Conservation (phyloP, 2,113 vertebrate species). For the Chlorodrepanis virens region DNA sequence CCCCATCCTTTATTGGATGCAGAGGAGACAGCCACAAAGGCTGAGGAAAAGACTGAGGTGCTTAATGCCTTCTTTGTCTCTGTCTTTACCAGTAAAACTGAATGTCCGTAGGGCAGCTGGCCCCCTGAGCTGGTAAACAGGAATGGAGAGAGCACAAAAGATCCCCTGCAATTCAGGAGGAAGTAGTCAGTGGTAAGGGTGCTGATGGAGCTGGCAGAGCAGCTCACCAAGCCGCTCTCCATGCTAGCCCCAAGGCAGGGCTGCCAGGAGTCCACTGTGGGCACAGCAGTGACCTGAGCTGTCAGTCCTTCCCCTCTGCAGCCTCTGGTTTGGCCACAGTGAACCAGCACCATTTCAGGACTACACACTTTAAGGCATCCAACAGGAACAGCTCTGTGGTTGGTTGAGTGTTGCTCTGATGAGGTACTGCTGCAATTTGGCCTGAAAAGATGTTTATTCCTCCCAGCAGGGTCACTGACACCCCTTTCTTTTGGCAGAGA, state of each 20-base stretch:
- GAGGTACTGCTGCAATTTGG: neutral
- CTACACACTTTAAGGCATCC: neutral
- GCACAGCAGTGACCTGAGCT: neutral
- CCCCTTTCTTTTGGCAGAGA: neutral
- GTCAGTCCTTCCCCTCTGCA: neutral
- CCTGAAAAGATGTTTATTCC: neutral
- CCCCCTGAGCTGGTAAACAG: neutral
- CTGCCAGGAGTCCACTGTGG: neutral
- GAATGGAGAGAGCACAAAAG: neutral
- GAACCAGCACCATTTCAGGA: fast-evolving
- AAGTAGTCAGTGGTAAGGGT: neutral
- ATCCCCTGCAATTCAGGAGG: neutral
- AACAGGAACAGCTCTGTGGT: neutral
- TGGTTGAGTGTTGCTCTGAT: neutral
- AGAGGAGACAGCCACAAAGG: neutral
- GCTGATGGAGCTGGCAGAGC: neutral
- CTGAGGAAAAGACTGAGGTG: neutral
- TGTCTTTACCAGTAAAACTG: neutral
- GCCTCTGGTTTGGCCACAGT: neutral
- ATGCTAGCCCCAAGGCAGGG: neutral
- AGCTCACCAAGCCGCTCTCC: neutral
- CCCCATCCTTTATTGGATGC: neutral
- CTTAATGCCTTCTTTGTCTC: neutral
- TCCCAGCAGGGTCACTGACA: neutral
- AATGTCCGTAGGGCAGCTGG: fast-evolving